A percentile compares a stretch with the other conserved stretches of the same genome.
Evolutionary conservation across 2,797 vertebrate genomes (phyloP).

Genomic region (Pampus argenteus): DNA sequence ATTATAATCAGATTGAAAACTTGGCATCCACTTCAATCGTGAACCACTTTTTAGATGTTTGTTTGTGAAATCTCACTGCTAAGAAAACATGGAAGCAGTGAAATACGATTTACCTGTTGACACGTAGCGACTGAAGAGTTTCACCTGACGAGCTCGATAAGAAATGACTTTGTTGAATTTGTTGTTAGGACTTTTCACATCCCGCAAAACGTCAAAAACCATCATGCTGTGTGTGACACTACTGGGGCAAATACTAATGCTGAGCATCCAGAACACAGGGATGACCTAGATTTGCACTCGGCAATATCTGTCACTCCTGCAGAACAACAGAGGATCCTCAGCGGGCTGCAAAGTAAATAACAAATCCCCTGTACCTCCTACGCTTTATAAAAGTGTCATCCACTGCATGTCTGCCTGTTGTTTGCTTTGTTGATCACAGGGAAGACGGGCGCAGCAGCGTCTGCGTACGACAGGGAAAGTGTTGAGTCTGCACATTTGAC

Average conservation of each 20-base stretch:
- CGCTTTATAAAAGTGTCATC: slow-evolving; percentile 26
- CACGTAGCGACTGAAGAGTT: slow-evolving; percentile 6
- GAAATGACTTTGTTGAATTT: slow-evolving; percentile 12
- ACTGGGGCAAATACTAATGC: slow-evolving; percentile 36
- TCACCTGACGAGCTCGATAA: neutral
- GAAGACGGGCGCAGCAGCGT: neutral
- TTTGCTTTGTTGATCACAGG: slow-evolving; percentile 45
- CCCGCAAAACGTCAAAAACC: neutral
- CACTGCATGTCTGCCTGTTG: slow-evolving; percentile 36
- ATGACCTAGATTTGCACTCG: slow-evolving; percentile 59
- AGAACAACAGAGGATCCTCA: slow-evolving; percentile 38
- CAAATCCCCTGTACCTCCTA: slow-evolving; percentile 15
- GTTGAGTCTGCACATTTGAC: slow-evolving; percentile 51
- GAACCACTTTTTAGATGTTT: slow-evolving; percentile 22
- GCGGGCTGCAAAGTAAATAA: slow-evolving; percentile 32
- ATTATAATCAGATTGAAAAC: slow-evolving; percentile 11
- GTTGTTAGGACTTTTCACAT: neutral
- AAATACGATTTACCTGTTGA: slow-evolving; percentile 16
- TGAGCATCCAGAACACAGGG: slow-evolving; percentile 34
- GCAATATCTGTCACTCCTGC: slow-evolving; percentile 42
- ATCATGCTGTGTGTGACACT: slow-evolving; percentile 26
- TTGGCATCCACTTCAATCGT: neutral
- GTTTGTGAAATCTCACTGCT: slow-evolving; percentile 3
- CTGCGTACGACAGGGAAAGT: slow-evolving; percentile 31
- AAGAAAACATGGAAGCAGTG: slow-evolving; percentile 6